Evolutionary conservation across 2,888 invertebrate genomes (phyloP).

Genomic region (Caenorhabditis uteleia): DNA sequence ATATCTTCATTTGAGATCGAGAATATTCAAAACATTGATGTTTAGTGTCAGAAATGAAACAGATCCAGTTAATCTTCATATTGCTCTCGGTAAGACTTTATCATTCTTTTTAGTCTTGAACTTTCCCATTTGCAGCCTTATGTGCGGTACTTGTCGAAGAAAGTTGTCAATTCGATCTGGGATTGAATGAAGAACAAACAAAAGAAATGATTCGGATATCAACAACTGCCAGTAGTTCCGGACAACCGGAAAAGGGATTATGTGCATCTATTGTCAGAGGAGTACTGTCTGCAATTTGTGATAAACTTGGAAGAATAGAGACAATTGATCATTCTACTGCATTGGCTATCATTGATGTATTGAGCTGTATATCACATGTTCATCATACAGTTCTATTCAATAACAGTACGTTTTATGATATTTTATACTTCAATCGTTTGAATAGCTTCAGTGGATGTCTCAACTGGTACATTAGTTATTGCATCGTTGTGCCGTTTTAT

Average conservation of each 20-base stretch:
- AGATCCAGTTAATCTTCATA: constrained; percentile 85
- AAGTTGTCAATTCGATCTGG: constrained; percentile 52
- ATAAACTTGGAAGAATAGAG: constrained; percentile 62
- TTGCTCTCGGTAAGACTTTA: constrained; percentile 77
- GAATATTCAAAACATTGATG: constrained; percentile 79
- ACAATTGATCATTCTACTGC: constrained; percentile 49
- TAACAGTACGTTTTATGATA: constrained; percentile 47
- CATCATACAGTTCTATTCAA: constrained; percentile 61
- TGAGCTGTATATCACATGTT: constrained; percentile 61
- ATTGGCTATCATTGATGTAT: constrained; percentile 63
- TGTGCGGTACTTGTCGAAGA: constrained; percentile 58
- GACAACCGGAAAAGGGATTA: constrained; percentile 50
- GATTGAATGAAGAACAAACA: constrained; percentile 50
- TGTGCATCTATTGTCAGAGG: constrained; percentile 63
- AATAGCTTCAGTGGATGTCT: constrained; percentile 60
- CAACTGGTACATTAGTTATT: constrained; percentile 73
- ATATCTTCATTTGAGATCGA: constrained; percentile 78
- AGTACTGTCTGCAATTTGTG: constrained; percentile 65
- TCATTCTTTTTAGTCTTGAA: neutral
- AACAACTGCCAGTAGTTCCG: constrained; percentile 36
- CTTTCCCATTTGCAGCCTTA: constrained; percentile 28
- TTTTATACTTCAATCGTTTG: neutral
- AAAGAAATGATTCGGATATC: constrained; percentile 46
- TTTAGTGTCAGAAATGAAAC: constrained; percentile 84
- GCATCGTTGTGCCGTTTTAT: constrained; percentile 99